Conservation (phyloP, 2,797 vertebrate species). For the Mallotus villosus region DNA sequence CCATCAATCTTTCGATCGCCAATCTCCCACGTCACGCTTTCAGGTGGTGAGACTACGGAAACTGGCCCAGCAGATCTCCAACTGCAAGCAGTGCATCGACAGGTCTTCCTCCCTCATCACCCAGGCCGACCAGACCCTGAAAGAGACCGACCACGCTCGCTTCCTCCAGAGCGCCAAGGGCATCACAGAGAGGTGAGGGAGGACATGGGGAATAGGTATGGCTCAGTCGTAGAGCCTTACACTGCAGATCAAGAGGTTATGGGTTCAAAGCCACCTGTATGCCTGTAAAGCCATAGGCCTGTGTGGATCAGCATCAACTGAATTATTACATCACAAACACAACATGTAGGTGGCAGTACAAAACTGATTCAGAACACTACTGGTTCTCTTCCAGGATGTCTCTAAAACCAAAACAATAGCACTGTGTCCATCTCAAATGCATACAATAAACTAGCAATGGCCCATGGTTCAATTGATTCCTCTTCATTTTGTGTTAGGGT, state of each 20-base stretch:
- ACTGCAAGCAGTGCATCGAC: constrained; percentile 97
- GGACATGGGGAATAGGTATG: background rate
- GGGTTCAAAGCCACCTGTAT: no score
- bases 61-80: constrained; percentile 94
- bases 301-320: no score
- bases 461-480: background rate
- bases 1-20: no score
- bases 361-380: no score
- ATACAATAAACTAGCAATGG: no score
- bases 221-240: background rate
- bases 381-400: no score
- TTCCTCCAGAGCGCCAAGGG: constrained; percentile 96
- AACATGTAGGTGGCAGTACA: background rate
- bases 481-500: constrained; percentile 75
- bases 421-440: no score
- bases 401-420: no score
- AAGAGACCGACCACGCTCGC: constrained; percentile 95
- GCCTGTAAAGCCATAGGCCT: no score
- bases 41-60: constrained; percentile 92
- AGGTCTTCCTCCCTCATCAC: constrained; percentile 92
- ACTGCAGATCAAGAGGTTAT: no score
- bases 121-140: constrained; percentile 94
- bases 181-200: constrained; percentile 90
- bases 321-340: background rate
- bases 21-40: background rate